Base-by-base conservation (phyloP, 2,888 invertebrate genomes). In the Drosophila suboccidentalis region DNA sequence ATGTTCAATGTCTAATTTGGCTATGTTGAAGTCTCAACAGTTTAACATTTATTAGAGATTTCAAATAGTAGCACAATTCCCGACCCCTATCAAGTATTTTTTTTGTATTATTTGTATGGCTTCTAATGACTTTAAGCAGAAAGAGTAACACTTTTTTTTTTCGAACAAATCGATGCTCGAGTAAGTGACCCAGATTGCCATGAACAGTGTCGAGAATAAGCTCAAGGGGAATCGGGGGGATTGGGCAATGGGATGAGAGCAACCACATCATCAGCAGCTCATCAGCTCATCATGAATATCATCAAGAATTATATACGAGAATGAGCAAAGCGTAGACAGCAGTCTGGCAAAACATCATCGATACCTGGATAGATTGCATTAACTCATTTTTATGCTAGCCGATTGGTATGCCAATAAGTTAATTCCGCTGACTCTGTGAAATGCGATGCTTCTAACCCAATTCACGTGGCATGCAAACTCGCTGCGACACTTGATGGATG, bases 401-500 rank as follows among this genome's bases (percentile, higher is more conserved):
- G 32, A 57, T 63, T 50, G 57, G 68, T 68, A 62, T 73, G 15
- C 78, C 76, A 73, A 85, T 88, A 71, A 72, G 78, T 87, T 79
- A 82, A 82, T 82, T 57, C 71, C 73, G 70, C 71, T 72, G 63
- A 65, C 64, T 75, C 65, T 71, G 53, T 71, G 89, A 83, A 83
- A 83, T 73, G 84, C 57, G 87, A 83, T 86, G 86, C 83, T 51
- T 77, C 75, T 83, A 83, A 83, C 83, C 83, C 75, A 88, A 88
- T 82, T 83, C 66, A 58, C 55, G 59, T 49, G 64, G 41, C 72
- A 69, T 51, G 75, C 67, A 55, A 55, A 61, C 61, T 44, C 17
- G 22, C 44, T 32, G 61, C 63, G 61, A 67, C 74, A 68, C 43
- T 58, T 63, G 74, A 78, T 73, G 57, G 64, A 63, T 63, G 44